phyloP scores from a whole-genome alignment of 2,797 vertebrate species.

The Acrossocheilus fasciatus region DNA sequence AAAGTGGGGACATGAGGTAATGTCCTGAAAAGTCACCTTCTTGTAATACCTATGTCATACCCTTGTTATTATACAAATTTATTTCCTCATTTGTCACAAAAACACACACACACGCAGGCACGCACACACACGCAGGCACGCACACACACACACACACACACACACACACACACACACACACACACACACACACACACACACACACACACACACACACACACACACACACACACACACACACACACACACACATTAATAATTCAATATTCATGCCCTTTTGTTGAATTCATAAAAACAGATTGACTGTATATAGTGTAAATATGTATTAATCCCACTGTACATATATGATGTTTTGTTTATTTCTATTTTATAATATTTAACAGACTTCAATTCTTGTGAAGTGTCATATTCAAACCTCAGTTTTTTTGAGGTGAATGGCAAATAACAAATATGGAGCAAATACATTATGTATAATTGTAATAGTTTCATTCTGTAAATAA shows the following conservation, averaged over 20 bases:
- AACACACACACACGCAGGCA: too few relatives aligned
- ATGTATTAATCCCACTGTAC: conserved; percentile 50
- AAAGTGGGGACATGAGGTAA: too few relatives aligned
- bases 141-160: too few relatives aligned
- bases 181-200: background rate
- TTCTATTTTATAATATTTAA: conserved; percentile 50
- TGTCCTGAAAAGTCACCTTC: too few relatives aligned
- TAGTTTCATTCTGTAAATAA: conserved; percentile 53
- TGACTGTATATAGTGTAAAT: conserved; percentile 62
- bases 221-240: too few relatives aligned
- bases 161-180: background rate
- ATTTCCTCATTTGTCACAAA: too few relatives aligned
- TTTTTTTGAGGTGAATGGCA: conserved; percentile 62
- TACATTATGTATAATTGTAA: conserved; percentile 52
- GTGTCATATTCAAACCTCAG: conserved; percentile 50
- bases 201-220: background rate
- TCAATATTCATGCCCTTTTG: conserved; percentile 21
- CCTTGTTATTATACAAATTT: too few relatives aligned
- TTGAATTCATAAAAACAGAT: background rate
- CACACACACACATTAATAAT: background rate
- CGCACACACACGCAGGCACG: too few relatives aligned
- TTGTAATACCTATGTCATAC: too few relatives aligned
- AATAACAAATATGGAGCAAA: conserved; percentile 30
- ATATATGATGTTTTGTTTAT: conserved; percentile 42
- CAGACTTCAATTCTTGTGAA: conserved; percentile 62